Evolutionary conservation across 2,113 vertebrate genomes (phyloP), one percentile per base, ranked within the genome.

Genomic region (Caretta caretta): DNA sequence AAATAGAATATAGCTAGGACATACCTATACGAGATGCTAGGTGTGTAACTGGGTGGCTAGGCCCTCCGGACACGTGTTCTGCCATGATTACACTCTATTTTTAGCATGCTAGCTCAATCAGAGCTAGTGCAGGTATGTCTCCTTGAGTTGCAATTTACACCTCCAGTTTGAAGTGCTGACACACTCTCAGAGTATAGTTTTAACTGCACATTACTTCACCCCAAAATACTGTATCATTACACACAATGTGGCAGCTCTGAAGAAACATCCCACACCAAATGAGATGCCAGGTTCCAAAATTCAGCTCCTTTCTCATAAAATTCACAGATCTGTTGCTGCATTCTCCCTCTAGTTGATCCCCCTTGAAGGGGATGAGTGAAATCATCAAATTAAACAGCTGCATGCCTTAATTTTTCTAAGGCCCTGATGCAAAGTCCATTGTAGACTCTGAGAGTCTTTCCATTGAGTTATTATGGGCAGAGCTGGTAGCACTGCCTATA

Each of bases 191-290:
- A 20, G 76, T 9, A 10, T 93, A 82, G 51, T 93, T 6, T 84
- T 51, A 78, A 76, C 89, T 92, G 92, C 65, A 88, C 80, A 25
- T 95, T 86, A 96, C 93, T 90, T 96, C 94, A 96, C 79, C 75
- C 82, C 86, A 93, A 86, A 92, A 57, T 59, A 50, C 81, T 7
- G 51, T 16, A 51, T 49, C 90, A 53, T 88, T 80, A 89, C 62
- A 78, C 80, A 87, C n/a, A 1, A 29, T 42, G 31, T 22, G 13
- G 59, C 78, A 3, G 31, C 19, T 38, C 49, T 35, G 90, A 24
- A 85, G 82, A 81, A 88, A 13, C 19, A 53, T 50, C 12, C 12
- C 31, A 35, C 31, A 90, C 93, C 93, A 95, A 79, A 83, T 88
- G 88, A 94, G 12, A 48, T 80, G 92, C 62, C 54, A 83, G 54